phyloP scores from a whole-genome alignment of 2,113 vertebrate genomes.

The Columba janthina region DNA sequence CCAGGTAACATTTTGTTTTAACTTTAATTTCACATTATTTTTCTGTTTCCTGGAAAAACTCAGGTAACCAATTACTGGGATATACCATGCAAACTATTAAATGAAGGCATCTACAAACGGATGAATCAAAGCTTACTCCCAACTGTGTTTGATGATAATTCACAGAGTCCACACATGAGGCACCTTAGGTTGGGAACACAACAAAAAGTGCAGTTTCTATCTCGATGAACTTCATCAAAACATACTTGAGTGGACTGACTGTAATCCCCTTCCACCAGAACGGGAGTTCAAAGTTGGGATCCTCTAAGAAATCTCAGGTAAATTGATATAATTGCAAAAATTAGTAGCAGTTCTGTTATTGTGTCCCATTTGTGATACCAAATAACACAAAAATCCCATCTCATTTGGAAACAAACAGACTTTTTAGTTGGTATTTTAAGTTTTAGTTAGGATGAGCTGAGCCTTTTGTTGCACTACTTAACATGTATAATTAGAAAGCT shows the following conservation, averaged over 20 bases:
- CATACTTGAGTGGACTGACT: not conserved
- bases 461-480: not conserved
- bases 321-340: not conserved
- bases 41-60: not conserved
- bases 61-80: not conserved
- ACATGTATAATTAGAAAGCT: not conserved
- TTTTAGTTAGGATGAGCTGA: accelerated
- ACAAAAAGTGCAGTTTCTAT: not conserved
- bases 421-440: not conserved
- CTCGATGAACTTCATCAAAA: not conserved
- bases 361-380: not conserved
- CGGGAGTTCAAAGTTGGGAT: not conserved
- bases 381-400: not conserved
- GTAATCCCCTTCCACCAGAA: not conserved
- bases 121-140: not conserved
- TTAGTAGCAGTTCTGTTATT: not conserved
- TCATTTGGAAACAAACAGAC: not conserved
- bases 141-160: not conserved
- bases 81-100: not conserved
- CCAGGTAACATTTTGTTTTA: not conserved
- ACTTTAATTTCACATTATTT: not conserved
- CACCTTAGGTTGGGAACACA: not conserved
- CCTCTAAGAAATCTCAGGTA: not conserved
- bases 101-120: not conserved
- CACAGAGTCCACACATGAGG: not conserved